Base-by-base conservation (phyloP, 2,888 invertebrate species). In the Gastracanthus pulcherrimus region DNA sequence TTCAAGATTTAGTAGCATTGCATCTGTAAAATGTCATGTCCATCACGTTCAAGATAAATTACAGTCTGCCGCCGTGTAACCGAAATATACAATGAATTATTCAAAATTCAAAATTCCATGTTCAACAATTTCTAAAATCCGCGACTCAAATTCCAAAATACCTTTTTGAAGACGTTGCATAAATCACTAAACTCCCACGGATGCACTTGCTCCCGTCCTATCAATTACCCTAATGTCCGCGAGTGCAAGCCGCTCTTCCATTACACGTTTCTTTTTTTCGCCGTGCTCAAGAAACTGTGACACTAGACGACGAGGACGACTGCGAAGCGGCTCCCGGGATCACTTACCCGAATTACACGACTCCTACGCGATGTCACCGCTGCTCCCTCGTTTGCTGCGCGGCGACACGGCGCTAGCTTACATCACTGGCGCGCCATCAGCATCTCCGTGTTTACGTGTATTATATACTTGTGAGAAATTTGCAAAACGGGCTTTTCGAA, bases 311-410 rank as follows among this genome's bases (percentile, higher is more conserved):
- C n/a, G n/a, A n/a, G n/a, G n/a, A n/a, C n/a, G n/a, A n/a, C n/a
- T n/a, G n/a, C n/a, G n/a, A n/a, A n/a, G n/a, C n/a, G n/a, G n/a
- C n/a, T 31, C 66, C 19, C 48, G 45, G 55, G 38, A 71, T 62
- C 70, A 77, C 70, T 70, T 51, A 64, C 34, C 19, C 23, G 4
- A 55, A n/a, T 34, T 3, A 19, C 29, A 4, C 13, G 41, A 36
- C 77, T 71, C 77, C 77, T 77, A 77, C 77, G 70, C 64, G 41
- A 79, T 64, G 62, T 62, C 69, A 69, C 31, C n/a, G 23, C 45
- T 23, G 62, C 34, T 36, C 62, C 62, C 36, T 34, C 62, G 34
- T 62, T 62, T 19, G 3, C 5, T 5, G 7, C 62, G 62, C 23
- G 55, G 26, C 3, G 6, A 11, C 11, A n/a, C n/a, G n/a, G n/a